Conservation (phyloP, 2,797 vertebrate genomes). For the Lacerta bilineata region DNA sequence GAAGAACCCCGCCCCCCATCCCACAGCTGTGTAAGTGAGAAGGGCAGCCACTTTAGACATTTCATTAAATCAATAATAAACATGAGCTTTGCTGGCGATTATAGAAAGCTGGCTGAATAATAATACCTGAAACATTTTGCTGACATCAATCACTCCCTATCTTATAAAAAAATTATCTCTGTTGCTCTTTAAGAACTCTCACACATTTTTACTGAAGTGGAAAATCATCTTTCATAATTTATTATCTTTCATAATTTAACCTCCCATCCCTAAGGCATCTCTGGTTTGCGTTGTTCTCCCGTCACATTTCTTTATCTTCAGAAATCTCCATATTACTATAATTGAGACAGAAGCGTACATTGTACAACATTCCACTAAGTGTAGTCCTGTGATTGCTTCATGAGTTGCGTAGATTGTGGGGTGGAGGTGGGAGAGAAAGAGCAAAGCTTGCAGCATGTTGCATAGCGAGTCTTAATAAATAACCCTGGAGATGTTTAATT, state of each 20-base stretch:
- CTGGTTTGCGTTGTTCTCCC: slow-evolving; percentile 7
- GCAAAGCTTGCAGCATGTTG: slow-evolving; percentile 8
- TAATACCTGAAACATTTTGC: slow-evolving; percentile 25
- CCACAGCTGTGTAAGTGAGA: slow-evolving; percentile 3
- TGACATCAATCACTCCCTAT: slow-evolving; percentile 22
- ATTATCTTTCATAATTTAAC: slow-evolving; percentile 42
- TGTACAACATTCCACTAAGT: slow-evolving; percentile 30
- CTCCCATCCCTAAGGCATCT: slow-evolving; percentile 16
- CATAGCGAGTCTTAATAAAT: slow-evolving; percentile 36
- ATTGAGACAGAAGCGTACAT: slow-evolving; percentile 25
- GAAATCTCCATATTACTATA: slow-evolving; percentile 30
- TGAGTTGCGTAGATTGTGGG: slow-evolving; percentile 7
- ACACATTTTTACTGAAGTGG: slow-evolving; percentile 36
- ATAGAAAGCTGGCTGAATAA: neutral
- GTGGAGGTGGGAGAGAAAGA: neutral
- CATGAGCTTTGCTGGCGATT: slow-evolving; percentile 22
- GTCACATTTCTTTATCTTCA: slow-evolving; percentile 30
- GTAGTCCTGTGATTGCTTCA: slow-evolving; percentile 32
- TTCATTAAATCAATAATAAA: slow-evolving; percentile 31
- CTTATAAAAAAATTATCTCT: slow-evolving; percentile 5
- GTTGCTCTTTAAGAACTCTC: slow-evolving; percentile 31
- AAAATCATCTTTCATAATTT: slow-evolving; percentile 44
- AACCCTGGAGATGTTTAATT: slow-evolving; percentile 31
- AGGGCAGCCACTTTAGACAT: slow-evolving; percentile 31
- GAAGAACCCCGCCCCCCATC: neutral